These are phyloP conservation scores for Ramazzottius varieornatus DNA, from an alignment of 2,888 invertebrate genomes.

Conservation along the genomic window DNA sequence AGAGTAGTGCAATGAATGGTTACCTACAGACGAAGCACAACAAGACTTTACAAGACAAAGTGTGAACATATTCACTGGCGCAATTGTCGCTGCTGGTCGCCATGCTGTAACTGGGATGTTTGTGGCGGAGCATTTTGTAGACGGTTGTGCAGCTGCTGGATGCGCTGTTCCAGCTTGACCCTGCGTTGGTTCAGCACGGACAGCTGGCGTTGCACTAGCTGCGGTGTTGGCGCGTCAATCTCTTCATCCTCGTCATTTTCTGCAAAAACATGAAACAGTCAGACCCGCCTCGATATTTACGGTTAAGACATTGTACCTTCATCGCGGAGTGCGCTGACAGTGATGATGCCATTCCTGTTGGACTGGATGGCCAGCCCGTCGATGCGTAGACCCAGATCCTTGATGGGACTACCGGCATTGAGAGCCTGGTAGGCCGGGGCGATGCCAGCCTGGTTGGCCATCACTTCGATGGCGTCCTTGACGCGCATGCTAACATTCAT, in stretches of 20 bases:
- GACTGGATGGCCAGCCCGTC: background rate
- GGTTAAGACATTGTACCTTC: background rate
- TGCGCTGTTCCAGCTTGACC: constrained; percentile 1
- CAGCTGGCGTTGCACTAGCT: background rate
- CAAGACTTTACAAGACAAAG: too few species aligned
- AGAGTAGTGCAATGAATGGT: too few species aligned
- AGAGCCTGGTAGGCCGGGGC: background rate
- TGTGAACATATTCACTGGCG: too few species aligned
- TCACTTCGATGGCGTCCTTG: background rate
- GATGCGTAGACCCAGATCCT: background rate
- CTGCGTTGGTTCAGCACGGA: background rate
- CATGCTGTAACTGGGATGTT: too few species aligned
- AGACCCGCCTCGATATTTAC: background rate
- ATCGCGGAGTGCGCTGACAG: background rate
- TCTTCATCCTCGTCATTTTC: background rate
- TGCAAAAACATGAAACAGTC: background rate
- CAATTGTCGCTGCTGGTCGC: too few species aligned
- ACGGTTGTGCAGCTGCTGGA: background rate
- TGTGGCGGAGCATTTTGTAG: too few species aligned
- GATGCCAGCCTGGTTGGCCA: background rate
- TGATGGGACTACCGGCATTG: background rate
- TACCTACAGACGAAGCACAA: too few species aligned
- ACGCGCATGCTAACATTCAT: background rate
- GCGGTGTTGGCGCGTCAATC: background rate
- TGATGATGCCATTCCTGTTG: background rate